Percentiles rank a stretch among this genome's conserved stretches.
Evolutionary conservation across 1,140 invertebrate genomes (phyloP).

Genomic region (Centruroides sculpturatus): DNA sequence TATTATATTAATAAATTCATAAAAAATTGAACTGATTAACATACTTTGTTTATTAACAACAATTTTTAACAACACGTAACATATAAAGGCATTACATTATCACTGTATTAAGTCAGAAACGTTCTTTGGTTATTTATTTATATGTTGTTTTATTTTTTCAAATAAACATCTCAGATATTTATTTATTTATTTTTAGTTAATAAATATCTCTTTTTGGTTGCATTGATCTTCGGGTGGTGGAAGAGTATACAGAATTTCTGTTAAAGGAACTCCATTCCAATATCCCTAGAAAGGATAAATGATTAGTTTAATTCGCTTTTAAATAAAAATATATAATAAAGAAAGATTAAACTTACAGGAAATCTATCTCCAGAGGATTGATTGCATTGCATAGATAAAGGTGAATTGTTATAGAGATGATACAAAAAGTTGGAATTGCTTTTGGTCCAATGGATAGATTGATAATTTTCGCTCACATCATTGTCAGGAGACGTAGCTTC

Average conservation of each 20-base stretch:
- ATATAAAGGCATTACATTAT: too few relatives aligned
- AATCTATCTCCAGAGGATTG: conserved; percentile 70
- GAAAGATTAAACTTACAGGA: conserved; percentile 35
- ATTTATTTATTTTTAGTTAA: too few relatives aligned
- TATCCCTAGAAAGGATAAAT: conserved; percentile 15
- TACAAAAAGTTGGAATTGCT: conserved; percentile 52
- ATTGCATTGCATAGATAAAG: conserved; percentile 92
- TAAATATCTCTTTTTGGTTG: too few relatives aligned
- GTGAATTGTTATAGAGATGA: conserved; percentile 64
- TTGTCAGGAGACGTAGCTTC: conserved; percentile 18
- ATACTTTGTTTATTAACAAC: too few relatives aligned
- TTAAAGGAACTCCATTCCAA: conserved; percentile 19
- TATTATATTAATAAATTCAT: too few relatives aligned
- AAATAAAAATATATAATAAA: neutral
- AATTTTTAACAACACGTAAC: too few relatives aligned
- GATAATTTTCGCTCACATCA: conserved; percentile 43
- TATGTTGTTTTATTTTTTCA: too few relatives aligned
- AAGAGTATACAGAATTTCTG: conserved; percentile 10
- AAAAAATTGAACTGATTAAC: too few relatives aligned
- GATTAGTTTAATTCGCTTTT: neutral
- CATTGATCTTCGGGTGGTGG: neutral
- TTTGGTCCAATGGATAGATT: conserved; percentile 67
- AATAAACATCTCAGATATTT: too few relatives aligned
- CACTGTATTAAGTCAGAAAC: too few relatives aligned
- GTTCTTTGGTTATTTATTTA: too few relatives aligned